Evolutionary conservation across 2,888 invertebrate species (phyloP).

Genomic region (Drosophila colorata): DNA sequence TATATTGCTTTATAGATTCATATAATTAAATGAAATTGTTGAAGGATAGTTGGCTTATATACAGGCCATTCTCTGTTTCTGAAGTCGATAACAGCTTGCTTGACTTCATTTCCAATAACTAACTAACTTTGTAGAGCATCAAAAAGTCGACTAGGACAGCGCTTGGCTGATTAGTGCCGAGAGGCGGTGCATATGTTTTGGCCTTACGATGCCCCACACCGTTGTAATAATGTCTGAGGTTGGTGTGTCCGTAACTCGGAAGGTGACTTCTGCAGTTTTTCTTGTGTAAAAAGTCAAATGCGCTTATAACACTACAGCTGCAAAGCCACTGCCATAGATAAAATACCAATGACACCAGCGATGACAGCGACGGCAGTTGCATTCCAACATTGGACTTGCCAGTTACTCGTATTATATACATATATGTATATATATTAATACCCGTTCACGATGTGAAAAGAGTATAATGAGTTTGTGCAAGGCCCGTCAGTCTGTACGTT

Average conservation of each 20-base stretch:
- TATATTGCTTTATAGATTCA: neutral
- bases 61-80: too few species aligned
- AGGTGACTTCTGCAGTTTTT: constrained; percentile 9
- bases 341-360: constrained; percentile 21
- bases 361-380: constrained; percentile 42
- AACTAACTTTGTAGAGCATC: constrained; percentile 6
- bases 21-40: neutral
- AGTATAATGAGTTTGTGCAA: too few species aligned
- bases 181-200: neutral
- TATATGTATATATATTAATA: too few species aligned
- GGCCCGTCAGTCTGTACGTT: too few species aligned
- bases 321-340: constrained; percentile 13
- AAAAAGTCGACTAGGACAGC: neutral
- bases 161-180: neutral
- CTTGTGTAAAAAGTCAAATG: constrained; percentile 61
- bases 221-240: constrained; percentile 13
- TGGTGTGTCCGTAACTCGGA: constrained; percentile 11
- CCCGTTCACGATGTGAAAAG: too few species aligned
- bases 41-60: neutral
- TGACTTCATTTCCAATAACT: too few species aligned
- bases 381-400: constrained; percentile 26
- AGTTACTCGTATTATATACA: constrained; percentile 18
- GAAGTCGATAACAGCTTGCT: too few species aligned
- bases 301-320: constrained; percentile 62
- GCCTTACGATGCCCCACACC: constrained; percentile 8